phyloP scores from a whole-genome alignment of 2,888 invertebrate species.

The Catotricha subobsoleta region DNA sequence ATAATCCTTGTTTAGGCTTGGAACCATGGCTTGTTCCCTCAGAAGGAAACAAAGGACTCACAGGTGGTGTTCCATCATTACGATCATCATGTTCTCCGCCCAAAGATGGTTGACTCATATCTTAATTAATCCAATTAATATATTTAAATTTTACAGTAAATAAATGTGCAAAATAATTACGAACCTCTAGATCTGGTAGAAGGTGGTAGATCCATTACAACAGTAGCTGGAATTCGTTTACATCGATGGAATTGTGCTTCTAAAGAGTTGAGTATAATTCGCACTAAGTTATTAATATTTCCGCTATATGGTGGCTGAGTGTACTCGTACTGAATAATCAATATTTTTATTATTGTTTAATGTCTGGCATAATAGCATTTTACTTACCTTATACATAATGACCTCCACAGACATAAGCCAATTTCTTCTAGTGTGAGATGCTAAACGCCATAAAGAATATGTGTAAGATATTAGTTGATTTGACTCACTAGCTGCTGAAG shows the following conservation, averaged over 20 bases:
- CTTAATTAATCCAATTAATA: slow-evolving; percentile 25
- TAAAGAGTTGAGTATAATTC: slow-evolving; percentile 80
- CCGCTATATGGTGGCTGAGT: slow-evolving; percentile 47
- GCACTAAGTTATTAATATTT: slow-evolving; percentile 62
- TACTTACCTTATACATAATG: slow-evolving; percentile 75
- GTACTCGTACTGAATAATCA: slow-evolving; percentile 46
- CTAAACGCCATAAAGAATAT: slow-evolving; percentile 77
- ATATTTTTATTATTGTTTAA: neutral
- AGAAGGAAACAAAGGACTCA: slow-evolving; percentile 42
- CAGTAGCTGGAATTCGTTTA: slow-evolving; percentile 61
- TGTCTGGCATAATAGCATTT: neutral
- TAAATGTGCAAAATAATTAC: neutral
- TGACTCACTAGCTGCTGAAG: slow-evolving; percentile 33
- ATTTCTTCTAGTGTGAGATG: slow-evolving; percentile 68
- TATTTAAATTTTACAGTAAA: neutral
- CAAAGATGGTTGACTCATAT: slow-evolving; percentile 58
- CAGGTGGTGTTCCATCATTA: slow-evolving; percentile 36
- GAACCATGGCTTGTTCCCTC: slow-evolving; percentile 33
- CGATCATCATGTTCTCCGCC: slow-evolving; percentile 44
- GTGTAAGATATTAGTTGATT: slow-evolving; percentile 38
- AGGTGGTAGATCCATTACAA: slow-evolving; percentile 54
- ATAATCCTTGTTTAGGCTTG: slow-evolving; percentile 24
- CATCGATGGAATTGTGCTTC: slow-evolving; percentile 86
- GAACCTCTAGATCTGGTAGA: slow-evolving; percentile 43
- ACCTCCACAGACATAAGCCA: slow-evolving; percentile 91